These are phyloP conservation scores for Electrona antarctica DNA, from an alignment of 2,113 vertebrate genomes.

Conservation along the genomic window DNA sequence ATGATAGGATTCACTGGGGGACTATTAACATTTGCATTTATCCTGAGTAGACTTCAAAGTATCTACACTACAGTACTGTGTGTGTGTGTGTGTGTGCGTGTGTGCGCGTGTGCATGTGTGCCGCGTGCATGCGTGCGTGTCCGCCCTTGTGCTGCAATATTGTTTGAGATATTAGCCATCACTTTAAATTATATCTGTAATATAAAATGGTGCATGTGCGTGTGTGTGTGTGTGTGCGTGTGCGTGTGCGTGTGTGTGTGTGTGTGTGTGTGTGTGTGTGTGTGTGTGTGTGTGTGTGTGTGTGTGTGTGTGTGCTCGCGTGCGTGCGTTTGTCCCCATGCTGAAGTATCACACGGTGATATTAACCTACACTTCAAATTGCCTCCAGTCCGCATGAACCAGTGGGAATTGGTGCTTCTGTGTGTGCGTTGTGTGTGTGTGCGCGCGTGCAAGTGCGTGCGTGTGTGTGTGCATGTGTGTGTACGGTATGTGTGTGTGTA, in stretches of 20 bases:
- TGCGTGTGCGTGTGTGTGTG: slow-evolving; percentile 12
- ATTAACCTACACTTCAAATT: too few relatives aligned
- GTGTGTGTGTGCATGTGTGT: neutral
- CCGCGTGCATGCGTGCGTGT: slow-evolving; percentile 1
- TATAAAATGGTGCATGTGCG: neutral
- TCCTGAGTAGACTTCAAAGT: neutral
- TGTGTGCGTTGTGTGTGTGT: slow-evolving; percentile 3
- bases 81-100: neutral
- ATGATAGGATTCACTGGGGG: neutral
- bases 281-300: slow-evolving; percentile 15
- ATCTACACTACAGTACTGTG: slow-evolving; percentile 20
- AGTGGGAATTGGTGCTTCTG: too few relatives aligned
- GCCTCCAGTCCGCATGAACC: too few relatives aligned
- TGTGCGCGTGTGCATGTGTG: slow-evolving; percentile 1
- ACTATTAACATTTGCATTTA: neutral
- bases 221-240: slow-evolving; percentile 24
- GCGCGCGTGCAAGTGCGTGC: slow-evolving; percentile 10
- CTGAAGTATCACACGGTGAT: too few relatives aligned
- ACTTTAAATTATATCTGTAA: slow-evolving; percentile 27
- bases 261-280: slow-evolving; percentile 18
- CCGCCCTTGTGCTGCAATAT: neutral
- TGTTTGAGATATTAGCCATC: neutral
- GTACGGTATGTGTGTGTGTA: neutral
- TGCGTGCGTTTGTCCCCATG: too few relatives aligned
- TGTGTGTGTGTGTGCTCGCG: neutral